phyloP scores from a whole-genome alignment of 2,797 vertebrate genomes.

The Podargus strigoides region DNA sequence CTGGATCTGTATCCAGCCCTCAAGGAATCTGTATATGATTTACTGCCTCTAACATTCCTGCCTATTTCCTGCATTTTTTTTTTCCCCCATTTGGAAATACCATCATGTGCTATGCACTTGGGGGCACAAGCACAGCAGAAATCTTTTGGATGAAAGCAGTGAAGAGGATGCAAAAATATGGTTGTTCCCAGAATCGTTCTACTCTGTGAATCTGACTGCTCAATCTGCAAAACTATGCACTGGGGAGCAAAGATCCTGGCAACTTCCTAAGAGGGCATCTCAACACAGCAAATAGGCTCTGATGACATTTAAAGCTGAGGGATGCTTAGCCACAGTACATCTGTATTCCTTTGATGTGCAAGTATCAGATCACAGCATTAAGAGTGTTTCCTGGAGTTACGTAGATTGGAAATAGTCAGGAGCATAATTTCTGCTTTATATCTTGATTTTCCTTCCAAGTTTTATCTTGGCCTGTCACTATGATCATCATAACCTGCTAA shows the following conservation, averaged over 20 bases:
- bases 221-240: not conserved
- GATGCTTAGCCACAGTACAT: not conserved
- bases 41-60: not conserved
- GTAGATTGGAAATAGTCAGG: not conserved
- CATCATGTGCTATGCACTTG: not conserved
- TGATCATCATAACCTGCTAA: not conserved
- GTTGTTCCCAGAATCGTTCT: not conserved
- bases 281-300: not conserved
- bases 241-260: not conserved
- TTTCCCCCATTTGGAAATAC: not conserved
- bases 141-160: not conserved
- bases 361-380: not conserved
- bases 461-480: not conserved
- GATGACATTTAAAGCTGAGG: not conserved
- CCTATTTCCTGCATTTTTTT: not conserved
- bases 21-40: not conserved
- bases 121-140: constrained; percentile 16
- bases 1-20: not conserved
- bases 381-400: not conserved
- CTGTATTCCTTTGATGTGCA: not conserved
- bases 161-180: not conserved
- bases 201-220: not conserved
- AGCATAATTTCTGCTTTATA: not conserved
- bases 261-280: not conserved
- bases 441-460: not conserved